Percentiles rank a stretch among this genome's conserved stretches.
phyloP scores from a whole-genome alignment of 2,113 vertebrate genomes.

The Microcebus lehilahytsara region DNA sequence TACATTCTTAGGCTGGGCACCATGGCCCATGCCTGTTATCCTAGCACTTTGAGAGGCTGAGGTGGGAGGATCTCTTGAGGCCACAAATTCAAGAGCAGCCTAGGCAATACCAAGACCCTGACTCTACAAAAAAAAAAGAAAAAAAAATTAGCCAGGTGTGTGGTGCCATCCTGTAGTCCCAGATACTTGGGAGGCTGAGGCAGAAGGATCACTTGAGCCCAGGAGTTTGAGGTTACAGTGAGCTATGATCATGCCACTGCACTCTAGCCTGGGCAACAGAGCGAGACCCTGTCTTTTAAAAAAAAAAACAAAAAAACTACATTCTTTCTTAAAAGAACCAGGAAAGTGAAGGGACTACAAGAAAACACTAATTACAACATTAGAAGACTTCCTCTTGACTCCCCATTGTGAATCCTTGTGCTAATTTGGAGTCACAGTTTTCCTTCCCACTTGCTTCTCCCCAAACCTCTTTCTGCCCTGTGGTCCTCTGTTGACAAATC shows the following conservation, averaged over 20 bases:
- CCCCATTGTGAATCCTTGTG: background rate
- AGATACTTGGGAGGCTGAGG: background rate
- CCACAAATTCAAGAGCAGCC: background rate
- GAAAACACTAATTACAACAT: background rate
- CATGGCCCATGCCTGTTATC: background rate
- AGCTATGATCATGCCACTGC: background rate
- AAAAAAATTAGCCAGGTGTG: background rate
- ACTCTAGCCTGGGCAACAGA: background rate
- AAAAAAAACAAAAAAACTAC: background rate
- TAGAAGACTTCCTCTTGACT: background rate
- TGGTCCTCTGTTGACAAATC: background rate
- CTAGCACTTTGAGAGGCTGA: background rate
- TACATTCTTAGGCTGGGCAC: background rate
- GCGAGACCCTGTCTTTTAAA: background rate
- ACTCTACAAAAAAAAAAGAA: background rate
- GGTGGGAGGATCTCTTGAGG: background rate
- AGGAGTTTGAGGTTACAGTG: background rate
- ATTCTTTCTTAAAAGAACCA: background rate
- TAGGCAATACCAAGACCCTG: background rate
- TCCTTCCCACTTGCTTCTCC: background rate
- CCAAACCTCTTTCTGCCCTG: background rate
- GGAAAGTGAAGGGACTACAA: background rate
- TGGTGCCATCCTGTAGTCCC: background rate
- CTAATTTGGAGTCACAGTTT: background rate
- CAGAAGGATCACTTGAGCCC: background rate